Base-by-base conservation (phyloP, 2,888 invertebrate species). In the Polydrusus tereticollis region DNA sequence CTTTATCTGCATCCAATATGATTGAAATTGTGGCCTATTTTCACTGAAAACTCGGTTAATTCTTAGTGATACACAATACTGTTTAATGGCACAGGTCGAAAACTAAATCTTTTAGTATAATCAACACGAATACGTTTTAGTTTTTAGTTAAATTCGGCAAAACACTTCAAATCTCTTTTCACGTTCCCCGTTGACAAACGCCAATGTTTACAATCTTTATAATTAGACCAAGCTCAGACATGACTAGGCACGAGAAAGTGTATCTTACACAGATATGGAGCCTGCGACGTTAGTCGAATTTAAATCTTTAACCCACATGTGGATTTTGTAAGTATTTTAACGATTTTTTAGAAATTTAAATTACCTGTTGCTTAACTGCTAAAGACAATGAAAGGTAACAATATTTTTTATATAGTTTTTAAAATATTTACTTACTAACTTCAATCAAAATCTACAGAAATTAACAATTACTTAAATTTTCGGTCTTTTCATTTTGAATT, bases 1-100 rank as follows among this genome's bases (percentile, higher is more conserved):
- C 55, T 55, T 66, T 60, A 71, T 43, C 47, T 41, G 59, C 55
- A 59, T 47, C 50, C 57, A 58, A 58, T 67, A 58, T 67, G 67
- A 67, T 38, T 52, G 29, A 66, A 57, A 43, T 57, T 26, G 26
- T 43, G 58, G 18, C 43, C 67, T 45, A 67, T 67, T 58, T 67
- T 36, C 59, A 38, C 16, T 57, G 20, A 63, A 63, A 45, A 47
- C 36, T 47, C 50, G n/a, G 21, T 47, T 63, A 33, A 47, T 33
- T 26, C 33, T 16, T 6, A 16, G 26, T 59, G 59, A 59, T 59
- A 26, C 43, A 41, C 41, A 4, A 14, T 26, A 10, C 7, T 43
- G 6, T 23, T 14, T 10, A 14, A n/a, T 43, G 41, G 14, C 0
- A 23, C 4, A 26, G 12, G 20, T 23, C n/a, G 7, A 59, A 59